phyloP scores from a whole-genome alignment of 1,140 invertebrate species.

The Drosophila albomicans region DNA sequence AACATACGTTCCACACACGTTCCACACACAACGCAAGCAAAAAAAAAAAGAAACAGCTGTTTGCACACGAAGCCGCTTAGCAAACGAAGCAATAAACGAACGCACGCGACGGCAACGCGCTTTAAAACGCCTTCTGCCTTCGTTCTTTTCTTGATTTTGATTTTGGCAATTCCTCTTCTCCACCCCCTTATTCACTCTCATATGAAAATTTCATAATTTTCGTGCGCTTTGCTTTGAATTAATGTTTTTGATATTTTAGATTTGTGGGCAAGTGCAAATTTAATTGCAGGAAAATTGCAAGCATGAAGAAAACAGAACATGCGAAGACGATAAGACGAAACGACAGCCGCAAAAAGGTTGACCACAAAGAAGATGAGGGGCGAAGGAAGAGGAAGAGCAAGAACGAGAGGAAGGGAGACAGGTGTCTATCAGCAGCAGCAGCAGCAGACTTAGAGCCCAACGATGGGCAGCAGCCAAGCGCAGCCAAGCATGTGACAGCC shows the following conservation, averaged over 20 bases:
- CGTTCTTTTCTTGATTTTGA: constrained; percentile 4
- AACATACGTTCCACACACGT: constrained; percentile 11
- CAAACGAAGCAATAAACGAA: background rate
- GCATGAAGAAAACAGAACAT: constrained; percentile 44
- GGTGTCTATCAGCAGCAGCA: background rate
- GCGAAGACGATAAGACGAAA: constrained; percentile 43
- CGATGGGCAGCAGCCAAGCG: constrained; percentile 64
- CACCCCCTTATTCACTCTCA: too few relatives aligned
- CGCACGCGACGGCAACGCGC: constrained; percentile 30
- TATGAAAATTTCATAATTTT: constrained; percentile 22
- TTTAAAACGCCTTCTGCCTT: constrained; percentile 12
- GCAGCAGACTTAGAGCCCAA: background rate
- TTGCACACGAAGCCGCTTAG: constrained; percentile 11
- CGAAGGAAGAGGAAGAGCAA: background rate
- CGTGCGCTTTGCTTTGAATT: constrained; percentile 4
- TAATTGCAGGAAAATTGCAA: constrained; percentile 57
- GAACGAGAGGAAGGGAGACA: background rate
- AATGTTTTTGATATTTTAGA: constrained; percentile 18
- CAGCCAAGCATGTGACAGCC: constrained; percentile 61
- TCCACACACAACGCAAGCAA: background rate
- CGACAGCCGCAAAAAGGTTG: constrained; percentile 2
- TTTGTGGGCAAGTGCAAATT: constrained; percentile 17
- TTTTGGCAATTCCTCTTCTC: background rate
- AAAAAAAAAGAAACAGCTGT: constrained; percentile 10
- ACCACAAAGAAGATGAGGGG: background rate